A percentile compares a stretch with the other conserved stretches of the same genome.
phyloP scores from a whole-genome alignment of 2,797 vertebrate species.

The Acestrorhynchus altus region DNA sequence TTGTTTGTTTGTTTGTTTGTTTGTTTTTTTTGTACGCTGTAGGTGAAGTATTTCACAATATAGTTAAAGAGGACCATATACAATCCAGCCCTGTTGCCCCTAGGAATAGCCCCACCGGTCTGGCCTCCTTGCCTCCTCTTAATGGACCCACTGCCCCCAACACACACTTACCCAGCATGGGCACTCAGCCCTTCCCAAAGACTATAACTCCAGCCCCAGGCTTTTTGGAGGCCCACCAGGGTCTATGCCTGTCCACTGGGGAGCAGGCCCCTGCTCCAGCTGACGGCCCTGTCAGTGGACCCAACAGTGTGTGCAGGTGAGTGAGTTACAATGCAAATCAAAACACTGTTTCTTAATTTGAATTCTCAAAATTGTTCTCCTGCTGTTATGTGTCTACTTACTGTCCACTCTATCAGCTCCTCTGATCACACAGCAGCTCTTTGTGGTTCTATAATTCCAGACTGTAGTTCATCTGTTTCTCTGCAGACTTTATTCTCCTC shows the following conservation, averaged over 20 bases:
- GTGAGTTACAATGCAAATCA: conserved; percentile 13
- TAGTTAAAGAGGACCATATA: conserved; percentile 92
- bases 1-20: too few relatives aligned
- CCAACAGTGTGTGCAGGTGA: conserved; percentile 97
- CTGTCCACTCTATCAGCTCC: too few relatives aligned
- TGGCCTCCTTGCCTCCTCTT: conserved; percentile 86
- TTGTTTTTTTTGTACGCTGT: not conserved
- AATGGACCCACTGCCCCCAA: conserved; percentile 81
- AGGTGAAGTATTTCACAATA: conserved; percentile 95
- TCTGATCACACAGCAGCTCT: too few relatives aligned
- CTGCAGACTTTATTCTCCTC: too few relatives aligned
- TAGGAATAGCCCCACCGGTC: conserved; percentile 85
- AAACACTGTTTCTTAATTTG: not conserved
- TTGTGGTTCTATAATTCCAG: too few relatives aligned
- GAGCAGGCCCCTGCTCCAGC: conserved; percentile 81
- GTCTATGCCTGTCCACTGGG: conserved; percentile 84
- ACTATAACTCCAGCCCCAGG: conserved; percentile 83
- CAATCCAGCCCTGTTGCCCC: conserved; percentile 82
- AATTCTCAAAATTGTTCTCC: not conserved
- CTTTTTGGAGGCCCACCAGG: conserved; percentile 87
- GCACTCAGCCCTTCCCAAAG: conserved; percentile 89
- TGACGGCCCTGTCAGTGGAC: conserved; percentile 87
- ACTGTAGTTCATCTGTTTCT: too few relatives aligned
- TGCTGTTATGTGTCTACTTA: too few relatives aligned
- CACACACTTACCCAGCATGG: conserved; percentile 86